Percentiles rank a stretch among this genome's conserved stretches.
phyloP scores from a whole-genome alignment of 2,113 vertebrate genomes.

The Phalacrocorax pelagicus region DNA sequence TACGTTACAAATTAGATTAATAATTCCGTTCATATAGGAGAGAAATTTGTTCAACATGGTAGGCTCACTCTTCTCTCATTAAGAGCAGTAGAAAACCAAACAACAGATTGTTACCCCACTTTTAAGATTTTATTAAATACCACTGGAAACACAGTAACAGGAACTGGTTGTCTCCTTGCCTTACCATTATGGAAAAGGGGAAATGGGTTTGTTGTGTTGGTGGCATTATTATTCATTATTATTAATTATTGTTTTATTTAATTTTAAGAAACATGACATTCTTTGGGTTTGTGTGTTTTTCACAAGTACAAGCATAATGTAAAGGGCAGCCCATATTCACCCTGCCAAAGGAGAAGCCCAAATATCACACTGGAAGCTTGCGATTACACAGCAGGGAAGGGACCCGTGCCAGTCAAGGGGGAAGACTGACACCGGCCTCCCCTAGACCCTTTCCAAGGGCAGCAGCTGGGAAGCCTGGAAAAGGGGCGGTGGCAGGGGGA shows the following conservation, averaged over 20 bases:
- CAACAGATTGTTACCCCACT: not conserved
- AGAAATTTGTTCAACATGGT: not conserved
- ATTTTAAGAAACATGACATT: not conserved
- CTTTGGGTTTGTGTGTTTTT: not conserved
- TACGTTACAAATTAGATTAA: not conserved
- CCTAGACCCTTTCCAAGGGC: not conserved
- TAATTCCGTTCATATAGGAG: not conserved
- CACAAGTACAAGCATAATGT: not conserved
- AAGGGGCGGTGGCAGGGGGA: fast-evolving
- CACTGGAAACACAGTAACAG: not conserved
- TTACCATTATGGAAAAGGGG: not conserved
- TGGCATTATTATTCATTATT: not conserved
- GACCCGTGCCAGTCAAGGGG: not conserved
- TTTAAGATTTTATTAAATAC: not conserved
- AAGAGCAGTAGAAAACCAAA: not conserved
- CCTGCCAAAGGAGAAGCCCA: not conserved
- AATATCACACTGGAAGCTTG: not conserved
- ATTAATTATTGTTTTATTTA: not conserved
- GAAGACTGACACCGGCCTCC: not conserved
- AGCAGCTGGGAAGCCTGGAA: not conserved
- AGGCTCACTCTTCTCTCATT: not conserved
- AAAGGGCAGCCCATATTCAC: not conserved
- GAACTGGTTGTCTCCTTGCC: not conserved
- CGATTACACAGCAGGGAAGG: not conserved
- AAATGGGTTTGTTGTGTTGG: not conserved